These are phyloP conservation scores for Columba janthina DNA, from an alignment of 2,113 vertebrate species.

Conservation along the genomic window DNA sequence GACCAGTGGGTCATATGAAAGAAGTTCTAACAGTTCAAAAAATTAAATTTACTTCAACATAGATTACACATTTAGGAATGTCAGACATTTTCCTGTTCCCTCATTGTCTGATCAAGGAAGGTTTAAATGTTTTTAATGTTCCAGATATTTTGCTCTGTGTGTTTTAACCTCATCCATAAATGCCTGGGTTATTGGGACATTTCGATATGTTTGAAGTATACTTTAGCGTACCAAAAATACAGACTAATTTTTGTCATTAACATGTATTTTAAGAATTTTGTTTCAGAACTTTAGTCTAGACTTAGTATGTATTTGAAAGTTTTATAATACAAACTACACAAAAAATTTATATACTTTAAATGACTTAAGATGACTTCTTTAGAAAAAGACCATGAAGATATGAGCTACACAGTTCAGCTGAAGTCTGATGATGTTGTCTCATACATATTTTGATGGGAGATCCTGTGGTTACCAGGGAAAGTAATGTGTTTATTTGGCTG, in stretches of 20 bases:
- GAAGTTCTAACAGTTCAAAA: neutral
- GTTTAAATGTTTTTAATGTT: neutral
- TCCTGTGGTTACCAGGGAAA: neutral
- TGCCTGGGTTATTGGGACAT: neutral
- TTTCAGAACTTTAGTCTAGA: neutral
- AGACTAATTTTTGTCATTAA: neutral
- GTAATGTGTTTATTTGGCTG: neutral
- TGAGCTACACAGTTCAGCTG: neutral
- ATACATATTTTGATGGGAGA: neutral
- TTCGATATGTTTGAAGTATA: neutral
- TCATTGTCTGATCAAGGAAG: neutral
- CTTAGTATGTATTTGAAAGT: neutral
- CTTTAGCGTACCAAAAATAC: neutral
- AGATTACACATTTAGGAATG: neutral
- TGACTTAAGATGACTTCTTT: neutral
- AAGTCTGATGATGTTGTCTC: neutral
- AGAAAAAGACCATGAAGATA: neutral
- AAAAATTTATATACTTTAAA: neutral
- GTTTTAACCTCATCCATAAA: neutral
- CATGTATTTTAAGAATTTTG: neutral
- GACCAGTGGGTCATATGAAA: neutral
- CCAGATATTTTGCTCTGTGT: neutral
- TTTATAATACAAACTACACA: neutral
- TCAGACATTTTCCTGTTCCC: neutral
- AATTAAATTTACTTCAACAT: neutral